Evolutionary conservation across 2,113 vertebrate species (phyloP).

Genomic region (Motacilla tschutschensis): DNA sequence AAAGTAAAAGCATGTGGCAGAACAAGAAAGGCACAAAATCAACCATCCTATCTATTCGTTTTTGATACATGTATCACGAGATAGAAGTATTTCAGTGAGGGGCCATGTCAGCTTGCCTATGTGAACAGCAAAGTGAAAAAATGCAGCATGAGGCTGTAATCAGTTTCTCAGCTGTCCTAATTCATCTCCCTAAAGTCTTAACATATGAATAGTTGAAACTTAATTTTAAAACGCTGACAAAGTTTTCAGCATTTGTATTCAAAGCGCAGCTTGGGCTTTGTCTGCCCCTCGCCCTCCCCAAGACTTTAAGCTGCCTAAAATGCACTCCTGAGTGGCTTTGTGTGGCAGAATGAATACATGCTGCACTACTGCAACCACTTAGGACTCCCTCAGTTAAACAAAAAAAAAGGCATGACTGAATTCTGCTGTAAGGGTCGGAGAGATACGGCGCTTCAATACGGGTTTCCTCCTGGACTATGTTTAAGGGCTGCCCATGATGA

Average conservation of each 20-base stretch:
- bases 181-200: constrained; percentile 32
- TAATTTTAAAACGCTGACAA: constrained; percentile 34
- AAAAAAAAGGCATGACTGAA: not conserved
- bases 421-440: not conserved
- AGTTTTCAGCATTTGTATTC: not conserved
- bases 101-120: not conserved
- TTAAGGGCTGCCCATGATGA: not conserved
- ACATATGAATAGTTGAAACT: constrained; percentile 53
- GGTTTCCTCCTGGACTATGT: not conserved
- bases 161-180: constrained; percentile 32
- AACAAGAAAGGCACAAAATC: constrained; percentile 63
- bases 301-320: not conserved
- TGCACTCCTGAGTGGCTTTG: not conserved
- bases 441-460: not conserved
- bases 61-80: constrained; percentile 54
- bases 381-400: not conserved
- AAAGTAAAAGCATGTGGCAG: constrained; percentile 54
- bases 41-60: constrained; percentile 24
- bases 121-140: not conserved
- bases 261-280: constrained; percentile 12
- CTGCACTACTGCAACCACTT: not conserved
- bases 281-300: not conserved
- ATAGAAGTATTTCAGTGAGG: constrained; percentile 9
- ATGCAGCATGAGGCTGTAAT: not conserved
- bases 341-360: not conserved